phyloP scores from a whole-genome alignment of 2,113 vertebrate species.

The Pungitius pungitius region DNA sequence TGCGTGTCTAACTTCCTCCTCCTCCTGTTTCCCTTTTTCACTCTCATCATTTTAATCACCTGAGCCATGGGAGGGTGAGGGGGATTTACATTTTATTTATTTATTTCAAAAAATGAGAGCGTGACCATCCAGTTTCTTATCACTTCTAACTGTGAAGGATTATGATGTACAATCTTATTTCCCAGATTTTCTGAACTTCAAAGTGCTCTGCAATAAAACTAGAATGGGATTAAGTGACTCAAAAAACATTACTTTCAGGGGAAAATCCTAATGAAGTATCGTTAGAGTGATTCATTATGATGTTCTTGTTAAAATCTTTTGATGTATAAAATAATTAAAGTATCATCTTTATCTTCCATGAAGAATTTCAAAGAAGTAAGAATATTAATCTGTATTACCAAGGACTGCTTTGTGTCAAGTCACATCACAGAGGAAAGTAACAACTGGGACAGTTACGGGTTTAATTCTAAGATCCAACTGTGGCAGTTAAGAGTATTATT shows the following conservation, averaged over 20 bases:
- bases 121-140: not conserved
- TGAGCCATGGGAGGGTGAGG: constrained; percentile 13
- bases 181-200: not conserved
- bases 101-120: constrained; percentile 22
- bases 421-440: not conserved
- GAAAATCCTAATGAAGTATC: not conserved
- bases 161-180: not conserved
- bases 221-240: not conserved
- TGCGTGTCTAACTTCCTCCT: constrained; percentile 33
- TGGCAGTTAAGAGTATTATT: not conserved
- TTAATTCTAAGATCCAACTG: not conserved
- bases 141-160: not conserved
- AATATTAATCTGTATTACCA: not conserved
- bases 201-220: not conserved
- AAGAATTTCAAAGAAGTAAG: not conserved
- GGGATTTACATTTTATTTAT: constrained; percentile 25
- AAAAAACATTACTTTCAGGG: not conserved
- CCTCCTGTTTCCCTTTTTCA: constrained; percentile 27
- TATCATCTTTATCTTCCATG: not conserved
- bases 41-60: constrained; percentile 56
- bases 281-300: not conserved
- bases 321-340: not conserved
- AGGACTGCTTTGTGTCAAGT: not conserved
- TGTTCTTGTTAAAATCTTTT: not conserved
- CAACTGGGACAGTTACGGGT: not conserved